Conservation (phyloP, 1,140 invertebrate genomes). For the Temnothorax nylanderi region DNA sequence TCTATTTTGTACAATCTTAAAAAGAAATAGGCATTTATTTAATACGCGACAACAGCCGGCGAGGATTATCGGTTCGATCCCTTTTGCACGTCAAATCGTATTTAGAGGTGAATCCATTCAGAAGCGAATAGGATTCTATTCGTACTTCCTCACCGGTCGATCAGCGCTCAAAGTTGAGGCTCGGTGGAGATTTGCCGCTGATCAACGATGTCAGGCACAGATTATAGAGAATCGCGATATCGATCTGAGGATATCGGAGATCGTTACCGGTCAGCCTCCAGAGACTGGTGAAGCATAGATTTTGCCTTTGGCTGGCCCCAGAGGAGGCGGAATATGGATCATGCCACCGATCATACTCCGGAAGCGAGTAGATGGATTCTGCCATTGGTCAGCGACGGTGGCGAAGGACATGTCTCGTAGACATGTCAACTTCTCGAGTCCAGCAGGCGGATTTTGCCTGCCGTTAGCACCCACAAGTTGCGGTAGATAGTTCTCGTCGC, state of each 20-base stretch:
- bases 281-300: conserved; percentile 41
- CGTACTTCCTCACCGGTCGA: background rate
- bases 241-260: conserved; percentile 32
- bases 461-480: conserved; percentile 35
- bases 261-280: conserved; percentile 36
- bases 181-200: background rate
- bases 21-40: background rate
- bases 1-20: background rate
- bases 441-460: conserved; percentile 12
- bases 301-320: background rate
- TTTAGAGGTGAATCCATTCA: background rate
- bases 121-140: background rate
- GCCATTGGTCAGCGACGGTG: conserved; percentile 23
- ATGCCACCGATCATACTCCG: conserved; percentile 19
- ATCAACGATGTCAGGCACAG: conserved; percentile 25
- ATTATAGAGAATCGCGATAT: conserved; percentile 37
- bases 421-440: conserved; percentile 33
- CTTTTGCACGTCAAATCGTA: background rate
- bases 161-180: background rate
- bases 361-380: conserved; percentile 32
- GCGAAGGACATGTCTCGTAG: conserved; percentile 10
- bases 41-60: background rate
- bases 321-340: conserved; percentile 40
- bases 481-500: background rate
- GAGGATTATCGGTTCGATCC: background rate